Percentiles rank a stretch among this genome's conserved stretches.
Conservation (phyloP, 2,797 vertebrate species). For the Garrulus glandarius region DNA sequence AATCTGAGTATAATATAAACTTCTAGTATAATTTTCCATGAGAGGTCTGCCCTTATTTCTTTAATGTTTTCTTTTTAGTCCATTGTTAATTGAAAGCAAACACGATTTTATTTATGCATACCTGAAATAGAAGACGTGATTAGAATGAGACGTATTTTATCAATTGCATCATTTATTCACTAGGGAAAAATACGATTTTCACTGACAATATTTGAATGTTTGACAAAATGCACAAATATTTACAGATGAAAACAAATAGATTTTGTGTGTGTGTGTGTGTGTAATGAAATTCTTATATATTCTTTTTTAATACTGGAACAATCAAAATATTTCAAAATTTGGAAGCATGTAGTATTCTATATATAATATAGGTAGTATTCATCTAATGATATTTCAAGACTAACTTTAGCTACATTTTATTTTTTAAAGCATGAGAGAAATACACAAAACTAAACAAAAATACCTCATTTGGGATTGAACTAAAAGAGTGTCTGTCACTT, state of each 20-base stretch:
- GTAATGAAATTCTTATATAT: neutral
- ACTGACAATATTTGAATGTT: neutral
- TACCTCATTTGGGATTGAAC: neutral
- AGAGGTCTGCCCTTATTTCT: neutral
- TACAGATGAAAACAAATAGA: neutral
- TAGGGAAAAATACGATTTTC: neutral
- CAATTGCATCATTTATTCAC: neutral
- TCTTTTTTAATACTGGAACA: neutral
- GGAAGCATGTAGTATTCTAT: neutral
- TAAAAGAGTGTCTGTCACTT: neutral
- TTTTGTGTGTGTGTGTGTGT: accelerated
- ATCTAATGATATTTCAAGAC: neutral
- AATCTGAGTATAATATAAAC: neutral
- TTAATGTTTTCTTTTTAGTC: neutral
- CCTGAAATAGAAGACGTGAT: neutral
- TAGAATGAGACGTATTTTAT: neutral
- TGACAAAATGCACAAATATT: neutral
- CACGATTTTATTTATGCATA: neutral
- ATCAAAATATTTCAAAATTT: neutral
- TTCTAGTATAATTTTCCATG: neutral
- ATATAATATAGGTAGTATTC: neutral
- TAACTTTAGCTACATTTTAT: neutral
- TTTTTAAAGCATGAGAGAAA: neutral
- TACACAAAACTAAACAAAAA: neutral
- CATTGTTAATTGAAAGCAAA: neutral